Conservation (phyloP, 2,888 invertebrate species). For the Rhyacophila evoluta region DNA sequence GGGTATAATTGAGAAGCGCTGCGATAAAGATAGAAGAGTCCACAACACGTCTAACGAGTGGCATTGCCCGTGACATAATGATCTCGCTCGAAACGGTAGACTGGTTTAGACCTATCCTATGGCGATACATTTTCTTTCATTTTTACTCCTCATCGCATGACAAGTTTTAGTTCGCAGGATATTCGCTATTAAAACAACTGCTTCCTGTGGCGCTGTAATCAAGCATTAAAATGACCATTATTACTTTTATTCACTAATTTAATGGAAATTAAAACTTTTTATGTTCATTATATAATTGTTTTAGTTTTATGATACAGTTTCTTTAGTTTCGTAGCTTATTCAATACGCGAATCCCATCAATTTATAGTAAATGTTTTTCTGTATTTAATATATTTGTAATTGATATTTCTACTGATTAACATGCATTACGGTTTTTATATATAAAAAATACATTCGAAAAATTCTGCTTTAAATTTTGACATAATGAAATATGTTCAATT, state of each 20-base stretch:
- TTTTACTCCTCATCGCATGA: background rate
- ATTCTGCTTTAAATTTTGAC: no score
- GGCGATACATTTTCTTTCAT: background rate
- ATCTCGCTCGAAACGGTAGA: background rate
- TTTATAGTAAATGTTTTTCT: no score
- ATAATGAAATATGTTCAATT: no score
- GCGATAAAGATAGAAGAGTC: background rate
- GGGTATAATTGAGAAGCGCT: no score
- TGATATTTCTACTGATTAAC: no score
- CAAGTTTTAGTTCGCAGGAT: background rate
- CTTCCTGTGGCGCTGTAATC: constrained; percentile 13
- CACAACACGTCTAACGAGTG: background rate
- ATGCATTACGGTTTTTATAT: no score
- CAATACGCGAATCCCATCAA: no score
- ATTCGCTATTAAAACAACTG: background rate
- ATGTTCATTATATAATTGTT: no score
- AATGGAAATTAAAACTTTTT: background rate
- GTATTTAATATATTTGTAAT: no score
- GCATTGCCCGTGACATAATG: constrained; percentile 21
- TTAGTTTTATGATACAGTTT: no score
- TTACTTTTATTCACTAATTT: background rate
- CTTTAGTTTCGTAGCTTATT: no score
- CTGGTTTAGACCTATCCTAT: background rate
- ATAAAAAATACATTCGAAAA: no score
- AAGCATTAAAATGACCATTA: background rate